A percentile compares a stretch with the other conserved stretches of the same genome.
phyloP scores from a whole-genome alignment of 2,888 invertebrate genomes.

The Polia nebulosa region DNA sequence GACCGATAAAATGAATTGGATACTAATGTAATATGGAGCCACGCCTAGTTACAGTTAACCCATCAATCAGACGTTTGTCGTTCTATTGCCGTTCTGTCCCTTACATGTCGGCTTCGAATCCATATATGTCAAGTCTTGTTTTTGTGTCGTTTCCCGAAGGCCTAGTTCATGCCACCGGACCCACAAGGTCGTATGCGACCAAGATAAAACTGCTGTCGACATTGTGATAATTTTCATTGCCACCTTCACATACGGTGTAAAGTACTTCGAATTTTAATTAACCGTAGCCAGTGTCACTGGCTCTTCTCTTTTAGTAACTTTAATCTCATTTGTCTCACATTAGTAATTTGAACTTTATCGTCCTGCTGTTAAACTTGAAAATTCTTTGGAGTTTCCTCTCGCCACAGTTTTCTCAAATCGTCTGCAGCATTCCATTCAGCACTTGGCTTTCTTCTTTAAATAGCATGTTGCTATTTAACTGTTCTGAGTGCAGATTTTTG shows the following conservation, averaged over 20 bases:
- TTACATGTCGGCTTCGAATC: constrained; percentile 74
- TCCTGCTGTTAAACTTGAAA: constrained; percentile 19
- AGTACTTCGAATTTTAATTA: constrained; percentile 57
- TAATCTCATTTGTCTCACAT: constrained; percentile 39
- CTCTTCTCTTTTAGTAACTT: constrained; percentile 56
- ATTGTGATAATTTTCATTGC: constrained; percentile 64
- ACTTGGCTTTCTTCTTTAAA: constrained; percentile 79
- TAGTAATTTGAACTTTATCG: constrained; percentile 50
- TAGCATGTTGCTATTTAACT: constrained; percentile 74
- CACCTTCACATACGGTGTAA: constrained; percentile 71
- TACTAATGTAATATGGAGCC: constrained; percentile 70
- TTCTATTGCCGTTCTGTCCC: constrained; percentile 78
- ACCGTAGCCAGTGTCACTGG: constrained; percentile 29
- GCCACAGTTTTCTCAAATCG: constrained; percentile 63
- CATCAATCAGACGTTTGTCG: constrained; percentile 82
- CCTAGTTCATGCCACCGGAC: constrained; percentile 81
- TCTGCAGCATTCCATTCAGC: constrained; percentile 72
- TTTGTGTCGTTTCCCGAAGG: constrained; percentile 86
- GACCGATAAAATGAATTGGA: constrained; percentile 75
- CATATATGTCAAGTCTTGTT: constrained; percentile 84
- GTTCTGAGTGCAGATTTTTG: constrained; percentile 68
- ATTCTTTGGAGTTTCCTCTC: constrained; percentile 27
- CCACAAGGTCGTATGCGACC: constrained; percentile 81
- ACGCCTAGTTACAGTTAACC: constrained; percentile 83
- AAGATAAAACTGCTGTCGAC: constrained; percentile 67